phyloP scores from a whole-genome alignment of 1,140 invertebrate species.

The Drosophila serrata region DNA sequence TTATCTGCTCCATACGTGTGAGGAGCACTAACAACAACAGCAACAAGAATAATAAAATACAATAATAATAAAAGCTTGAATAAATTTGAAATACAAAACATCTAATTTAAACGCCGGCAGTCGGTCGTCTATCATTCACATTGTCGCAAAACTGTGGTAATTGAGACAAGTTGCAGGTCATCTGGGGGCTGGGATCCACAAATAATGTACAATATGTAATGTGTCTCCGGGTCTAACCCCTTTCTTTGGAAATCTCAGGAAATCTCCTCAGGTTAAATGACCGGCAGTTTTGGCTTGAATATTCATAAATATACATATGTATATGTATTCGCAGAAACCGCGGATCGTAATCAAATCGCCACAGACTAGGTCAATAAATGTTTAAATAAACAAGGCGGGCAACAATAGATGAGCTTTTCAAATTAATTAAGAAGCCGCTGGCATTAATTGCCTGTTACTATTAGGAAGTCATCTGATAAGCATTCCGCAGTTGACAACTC shows the following conservation, averaged over 20 bases:
- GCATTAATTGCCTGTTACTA: conserved; percentile 43
- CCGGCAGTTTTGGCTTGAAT: conserved; percentile 23
- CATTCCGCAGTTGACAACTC: conserved; percentile 38
- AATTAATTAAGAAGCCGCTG: conserved; percentile 42
- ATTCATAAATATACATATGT: conserved; percentile 20
- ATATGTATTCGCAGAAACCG: not conserved
- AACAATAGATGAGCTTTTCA: conserved; percentile 11
- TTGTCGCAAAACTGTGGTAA: conserved; percentile 41
- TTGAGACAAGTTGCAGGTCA: conserved; percentile 52
- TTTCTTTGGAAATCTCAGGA: conserved; percentile 6
- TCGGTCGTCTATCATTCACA: conserved; percentile 37
- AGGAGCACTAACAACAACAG: conserved; percentile 32
- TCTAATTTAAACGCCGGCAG: conserved; percentile 61
- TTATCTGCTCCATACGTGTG: conserved; percentile 41
- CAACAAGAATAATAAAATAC: conserved; percentile 50
- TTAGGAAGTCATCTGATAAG: conserved; percentile 52
- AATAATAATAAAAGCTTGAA: conserved; percentile 49
- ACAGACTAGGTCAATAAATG: conserved; percentile 50
- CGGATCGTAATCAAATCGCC: conserved; percentile 29
- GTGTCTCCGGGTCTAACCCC: not conserved
- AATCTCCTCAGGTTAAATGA: conserved; percentile 28
- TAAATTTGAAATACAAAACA: conserved; percentile 63
- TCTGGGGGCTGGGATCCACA: not conserved
- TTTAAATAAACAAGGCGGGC: conserved; percentile 15
- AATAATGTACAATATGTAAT: not conserved